Conservation (phyloP, 1,140 invertebrate genomes). For the Cryptotermes secundus region DNA sequence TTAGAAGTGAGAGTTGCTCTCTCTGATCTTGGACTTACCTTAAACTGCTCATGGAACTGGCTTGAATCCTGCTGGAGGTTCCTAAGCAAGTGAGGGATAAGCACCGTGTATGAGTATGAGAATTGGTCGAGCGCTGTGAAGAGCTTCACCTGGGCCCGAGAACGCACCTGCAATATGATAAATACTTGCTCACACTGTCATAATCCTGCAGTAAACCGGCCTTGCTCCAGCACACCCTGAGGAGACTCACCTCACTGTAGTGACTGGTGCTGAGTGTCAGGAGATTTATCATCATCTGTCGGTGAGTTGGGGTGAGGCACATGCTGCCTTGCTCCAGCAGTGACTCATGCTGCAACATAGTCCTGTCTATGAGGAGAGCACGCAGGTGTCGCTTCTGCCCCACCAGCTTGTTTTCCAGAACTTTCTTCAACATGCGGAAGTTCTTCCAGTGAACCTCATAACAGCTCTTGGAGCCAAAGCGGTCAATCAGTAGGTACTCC, state of each 20-base stretch:
- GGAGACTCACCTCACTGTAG: constrained; percentile 60
- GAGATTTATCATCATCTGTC: constrained; percentile 61
- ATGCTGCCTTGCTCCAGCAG: constrained; percentile 49
- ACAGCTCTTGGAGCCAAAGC: constrained; percentile 51
- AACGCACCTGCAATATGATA: constrained; percentile 55
- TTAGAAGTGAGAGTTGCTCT: too few species aligned
- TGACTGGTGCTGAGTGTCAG: constrained; percentile 64
- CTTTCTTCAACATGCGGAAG: constrained; percentile 59
- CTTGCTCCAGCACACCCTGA: not conserved
- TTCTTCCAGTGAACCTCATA: constrained; percentile 59
- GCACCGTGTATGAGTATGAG: constrained; percentile 59
- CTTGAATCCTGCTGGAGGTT: constrained; percentile 59
- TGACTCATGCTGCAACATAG: constrained; percentile 67
- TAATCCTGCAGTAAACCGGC: not conserved
- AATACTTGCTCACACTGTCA: constrained; percentile 23
- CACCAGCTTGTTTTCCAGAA: constrained; percentile 61
- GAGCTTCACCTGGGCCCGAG: constrained; percentile 62
- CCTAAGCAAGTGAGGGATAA: constrained; percentile 60
- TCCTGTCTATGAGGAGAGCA: constrained; percentile 62
- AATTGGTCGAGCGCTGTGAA: constrained; percentile 53
- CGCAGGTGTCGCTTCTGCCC: constrained; percentile 62
- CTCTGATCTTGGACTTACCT: constrained; percentile 49
- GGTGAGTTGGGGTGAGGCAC: constrained; percentile 58
- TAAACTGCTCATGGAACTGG: constrained; percentile 69
- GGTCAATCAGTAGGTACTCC: constrained; percentile 58